These are phyloP conservation scores for Achroia grisella DNA, from an alignment of 1,140 invertebrate species.

Conservation along the genomic window DNA sequence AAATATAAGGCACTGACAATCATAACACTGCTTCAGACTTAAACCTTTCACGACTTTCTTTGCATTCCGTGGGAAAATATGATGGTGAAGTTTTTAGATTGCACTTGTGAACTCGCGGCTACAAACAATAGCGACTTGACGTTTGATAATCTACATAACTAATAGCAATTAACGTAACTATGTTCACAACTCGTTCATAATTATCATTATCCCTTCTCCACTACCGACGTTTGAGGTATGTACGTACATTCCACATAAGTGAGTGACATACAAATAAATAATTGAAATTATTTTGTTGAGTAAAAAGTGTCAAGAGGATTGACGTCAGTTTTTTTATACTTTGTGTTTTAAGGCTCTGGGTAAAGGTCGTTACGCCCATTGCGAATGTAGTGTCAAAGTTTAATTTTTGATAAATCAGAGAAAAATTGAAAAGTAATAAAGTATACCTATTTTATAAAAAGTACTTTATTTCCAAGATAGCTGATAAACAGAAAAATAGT, in stretches of 20 bases:
- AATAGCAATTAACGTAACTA: constrained; percentile 30
- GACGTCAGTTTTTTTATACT: no score
- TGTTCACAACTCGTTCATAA: constrained; percentile 21
- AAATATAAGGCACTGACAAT: constrained; percentile 10
- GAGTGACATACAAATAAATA: constrained; percentile 36
- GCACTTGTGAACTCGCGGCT: constrained; percentile 37
- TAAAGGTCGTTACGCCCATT: no score
- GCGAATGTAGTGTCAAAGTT: no score
- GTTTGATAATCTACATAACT: constrained; percentile 60
- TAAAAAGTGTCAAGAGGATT: no score
- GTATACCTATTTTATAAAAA: no score
- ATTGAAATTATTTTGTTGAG: constrained; percentile 24
- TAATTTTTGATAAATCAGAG: no score
- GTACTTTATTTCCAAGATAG: no score
- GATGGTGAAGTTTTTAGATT: constrained; percentile 41
- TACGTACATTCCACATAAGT: no score
- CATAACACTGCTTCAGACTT: constrained; percentile 11
- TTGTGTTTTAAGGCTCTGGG: no score
- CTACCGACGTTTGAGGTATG: no score
- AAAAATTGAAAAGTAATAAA: no score
- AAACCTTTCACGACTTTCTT: constrained; percentile 49
- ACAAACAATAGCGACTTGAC: constrained; percentile 52
- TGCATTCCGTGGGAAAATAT: constrained; percentile 45
- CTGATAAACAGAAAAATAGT: no score
- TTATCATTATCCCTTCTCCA: constrained; percentile 33